Conservation (phyloP, 2,113 vertebrate species). For the Clarias batrachus region DNA sequence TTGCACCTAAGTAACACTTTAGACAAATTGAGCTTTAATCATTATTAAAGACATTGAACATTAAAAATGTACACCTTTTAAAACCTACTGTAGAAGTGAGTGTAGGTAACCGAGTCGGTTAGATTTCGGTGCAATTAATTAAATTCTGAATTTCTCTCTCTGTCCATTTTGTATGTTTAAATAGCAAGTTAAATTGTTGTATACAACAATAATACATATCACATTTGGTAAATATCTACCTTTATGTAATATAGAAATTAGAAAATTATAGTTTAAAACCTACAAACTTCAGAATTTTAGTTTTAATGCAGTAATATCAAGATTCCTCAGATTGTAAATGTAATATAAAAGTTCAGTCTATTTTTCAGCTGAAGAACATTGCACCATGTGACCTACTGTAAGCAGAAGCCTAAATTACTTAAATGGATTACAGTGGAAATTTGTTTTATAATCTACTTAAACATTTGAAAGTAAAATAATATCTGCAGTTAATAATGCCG, state of each 20-base stretch:
- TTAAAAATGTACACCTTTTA: neutral
- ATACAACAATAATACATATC: neutral
- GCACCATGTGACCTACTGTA: no score
- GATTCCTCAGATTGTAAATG: neutral
- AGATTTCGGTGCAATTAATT: neutral
- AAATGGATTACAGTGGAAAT: neutral
- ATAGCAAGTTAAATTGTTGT: neutral
- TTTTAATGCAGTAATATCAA: neutral
- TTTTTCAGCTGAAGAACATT: neutral
- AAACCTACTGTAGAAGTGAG: neutral
- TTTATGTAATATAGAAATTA: neutral
- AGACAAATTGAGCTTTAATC: no score
- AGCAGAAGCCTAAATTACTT: neutral
- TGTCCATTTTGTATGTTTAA: neutral
- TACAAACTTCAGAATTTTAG: neutral
- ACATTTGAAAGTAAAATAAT: no score
- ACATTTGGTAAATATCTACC: no score
- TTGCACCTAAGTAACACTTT: no score
- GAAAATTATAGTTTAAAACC: neutral
- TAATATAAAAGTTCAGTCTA: neutral
- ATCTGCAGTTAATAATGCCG: neutral
- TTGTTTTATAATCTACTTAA: neutral
- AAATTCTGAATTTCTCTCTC: neutral
- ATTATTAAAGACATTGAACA: neutral
- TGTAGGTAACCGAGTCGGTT: neutral